Evolutionary conservation across 2,113 vertebrate genomes (phyloP), one percentile per base, ranked within the genome.

Genomic region (Myotis yumanensis): DNA sequence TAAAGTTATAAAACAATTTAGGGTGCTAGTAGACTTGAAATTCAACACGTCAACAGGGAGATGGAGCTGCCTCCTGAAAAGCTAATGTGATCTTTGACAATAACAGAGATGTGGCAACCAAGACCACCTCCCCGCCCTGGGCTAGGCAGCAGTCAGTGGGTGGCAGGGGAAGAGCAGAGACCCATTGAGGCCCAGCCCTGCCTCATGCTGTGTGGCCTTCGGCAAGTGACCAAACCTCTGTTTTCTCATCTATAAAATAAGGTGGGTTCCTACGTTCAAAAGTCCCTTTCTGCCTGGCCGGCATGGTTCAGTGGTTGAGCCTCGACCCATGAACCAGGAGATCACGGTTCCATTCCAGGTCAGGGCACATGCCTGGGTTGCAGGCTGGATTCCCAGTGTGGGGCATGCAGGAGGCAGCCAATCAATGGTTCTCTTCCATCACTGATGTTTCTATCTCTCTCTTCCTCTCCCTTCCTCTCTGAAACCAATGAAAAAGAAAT

Each of bases 181-280:
- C 40, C 23, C 14, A 17, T 11, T 28, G 71, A 43, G 87, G 51
- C 81, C 48, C 32, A 22, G 72, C 54, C 76, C 72, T n/a, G 11
- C 17, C 43, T 64, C 18, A 4, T 9, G 37, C 69, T 48, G 37
- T 4, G 48, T 18, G 52, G 68, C 35, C 76, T 37, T 32, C 16
- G 32, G 54, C 71, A 16, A 54, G 23, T 4, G n/a, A 79, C 40
- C 10, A 15, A 25, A 18, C 48, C 23, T 30, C 64, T 82, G 84
- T 75, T n/a, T 87, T 77, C n/a, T 84, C 37, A n/a, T 64, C 64
- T 76, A 30, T 75, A 94, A 91, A 84, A 72, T n/a, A 15, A 48
- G 23, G 57, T 11, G 54, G 59, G 23, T 40, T 77, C 79, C 64
- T 17, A 82, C 22, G n/a, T 91, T 83, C 28, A 3, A 75, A 68